A percentile compares a stretch with the other conserved stretches of the same genome.
Evolutionary conservation across 1,140 invertebrate genomes (phyloP).

Genomic region (Drosophila melanica): DNA sequence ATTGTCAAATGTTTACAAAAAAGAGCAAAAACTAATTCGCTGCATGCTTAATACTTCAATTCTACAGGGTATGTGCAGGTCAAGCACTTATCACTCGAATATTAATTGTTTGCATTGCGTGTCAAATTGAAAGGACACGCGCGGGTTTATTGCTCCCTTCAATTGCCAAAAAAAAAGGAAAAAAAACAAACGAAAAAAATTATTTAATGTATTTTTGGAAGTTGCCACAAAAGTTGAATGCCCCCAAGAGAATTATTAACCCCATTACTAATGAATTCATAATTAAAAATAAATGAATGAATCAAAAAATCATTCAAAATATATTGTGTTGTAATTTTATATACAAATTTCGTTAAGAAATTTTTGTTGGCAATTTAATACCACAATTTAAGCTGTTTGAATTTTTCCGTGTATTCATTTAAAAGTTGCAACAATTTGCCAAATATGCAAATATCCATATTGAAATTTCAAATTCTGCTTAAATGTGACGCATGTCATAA

Average conservation of each 20-base stretch:
- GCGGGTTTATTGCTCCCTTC: constrained; percentile 51
- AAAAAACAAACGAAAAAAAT: not conserved
- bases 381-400: not conserved
- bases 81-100: not conserved
- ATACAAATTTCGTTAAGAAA: not conserved
- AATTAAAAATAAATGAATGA: constrained; percentile 11
- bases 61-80: not conserved
- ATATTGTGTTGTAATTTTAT: not conserved
- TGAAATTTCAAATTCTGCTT: too few relatives aligned
- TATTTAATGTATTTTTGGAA: constrained; percentile 16
- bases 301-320: constrained; percentile 6
- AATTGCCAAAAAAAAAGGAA: constrained; percentile 24
- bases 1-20: too few relatives aligned
- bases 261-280: not conserved
- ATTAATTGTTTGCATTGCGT: constrained; percentile 10
- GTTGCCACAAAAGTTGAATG: constrained; percentile 8
- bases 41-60: not conserved
- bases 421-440: not conserved
- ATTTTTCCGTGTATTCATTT: not conserved
- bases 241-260: constrained; percentile 1
- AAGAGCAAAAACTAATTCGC: too few relatives aligned
- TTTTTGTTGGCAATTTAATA: not conserved
- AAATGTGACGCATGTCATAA: too few relatives aligned
- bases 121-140: constrained; percentile 21
- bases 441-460: too few relatives aligned